Evolutionary conservation across 2,888 invertebrate species (phyloP), one percentile per base, ranked within the genome.

Genomic region (Plemyria rubiginata): DNA sequence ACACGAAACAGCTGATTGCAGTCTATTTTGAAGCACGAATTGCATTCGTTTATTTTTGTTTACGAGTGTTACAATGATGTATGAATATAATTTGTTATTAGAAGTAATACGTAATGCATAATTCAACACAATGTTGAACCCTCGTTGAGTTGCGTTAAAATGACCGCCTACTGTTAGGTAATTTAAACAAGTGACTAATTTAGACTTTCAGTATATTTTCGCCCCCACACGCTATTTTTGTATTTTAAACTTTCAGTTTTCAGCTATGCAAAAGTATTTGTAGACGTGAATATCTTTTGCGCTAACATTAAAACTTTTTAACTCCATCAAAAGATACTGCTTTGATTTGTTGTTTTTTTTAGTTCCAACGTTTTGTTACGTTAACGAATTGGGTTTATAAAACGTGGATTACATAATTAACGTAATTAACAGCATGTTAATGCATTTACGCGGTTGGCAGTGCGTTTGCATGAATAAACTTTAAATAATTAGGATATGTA

Each of bases 1-100:
- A 64, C 66, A 75, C 65, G 68, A 69, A 76, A 76, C 79, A 79
- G 77, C 78, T 74, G 79, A 73, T 72, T 70, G 66, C 71, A 71
- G 65, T 71, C 66, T 70, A 68, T 70, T 70, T 66, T 60, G 45
- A 63, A 52, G 54, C 57, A 51, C 58, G 43, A 40, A 57, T 65
- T 70, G 67, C 69, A 67, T 48, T 54, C 54, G 54, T 61, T 62
- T 64, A 65, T 62, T 65, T 66, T 64, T 62, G 54, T 50, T 62
- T 59, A 61, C 52, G 40, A 36, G 52, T 51, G 46, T 52, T 52
- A 32, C 53, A 56, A 13, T 56, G 54, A 57, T 52, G n/a, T n/a
- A 29, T 8, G 11, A 22, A 15, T n/a, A n/a, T n/a, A n/a, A n/a
- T 36, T 60, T 55, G 50, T 51, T 55, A 41, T 52, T 63, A 32